Base-by-base conservation (phyloP, 2,797 vertebrate genomes). In the Champsocephalus gunnari region DNA sequence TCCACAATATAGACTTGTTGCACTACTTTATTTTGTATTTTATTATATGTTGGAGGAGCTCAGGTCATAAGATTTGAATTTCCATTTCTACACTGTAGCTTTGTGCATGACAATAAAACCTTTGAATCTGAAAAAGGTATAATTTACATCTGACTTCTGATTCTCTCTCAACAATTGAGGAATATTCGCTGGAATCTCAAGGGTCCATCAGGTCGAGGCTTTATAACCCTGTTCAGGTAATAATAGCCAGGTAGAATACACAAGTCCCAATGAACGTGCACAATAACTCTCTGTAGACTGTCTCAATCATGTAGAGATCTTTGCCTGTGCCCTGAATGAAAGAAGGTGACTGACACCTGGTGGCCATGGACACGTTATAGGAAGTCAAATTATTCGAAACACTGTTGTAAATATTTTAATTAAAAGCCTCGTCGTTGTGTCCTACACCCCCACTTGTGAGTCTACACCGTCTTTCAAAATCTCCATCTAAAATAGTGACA, bases 301-400 rank as follows among this genome's bases (percentile, higher is more conserved):
- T 28, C 28, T 28, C 79, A 80, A 91, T 53, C 7, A 14, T 28
- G 21, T 2, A 21, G 5, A 10, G 6, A 7, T 0, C 1, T 54
- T 53, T 32, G n/a, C 47, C 9, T 1, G 12, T 4, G 4, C 9
- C 0, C 2, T 14, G 16, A 55, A 34, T 43, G 5, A 47, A 45
- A 56, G 49, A 12, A 9, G 64, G 10, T 12, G 34, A 16, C 54
- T 80, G 89, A 71, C 91, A 86, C 53, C 89, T 89, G 58, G 82
- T 87, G 92, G 88, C 12, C 17, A 51, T 8, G 0, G 41, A 5
- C 38, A 50, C 13, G 6, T 45, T 24, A 9, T 2, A 34, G 4
- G 4, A 16, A 12, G 14, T 1, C 9, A 0, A 1, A 9, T n/a
- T 44, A 24, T 1, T 44, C 1, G n/a, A 21, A 32, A 56, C 5